Conservation (phyloP, 2,888 invertebrate genomes). For the Xestia ashworthii region DNA sequence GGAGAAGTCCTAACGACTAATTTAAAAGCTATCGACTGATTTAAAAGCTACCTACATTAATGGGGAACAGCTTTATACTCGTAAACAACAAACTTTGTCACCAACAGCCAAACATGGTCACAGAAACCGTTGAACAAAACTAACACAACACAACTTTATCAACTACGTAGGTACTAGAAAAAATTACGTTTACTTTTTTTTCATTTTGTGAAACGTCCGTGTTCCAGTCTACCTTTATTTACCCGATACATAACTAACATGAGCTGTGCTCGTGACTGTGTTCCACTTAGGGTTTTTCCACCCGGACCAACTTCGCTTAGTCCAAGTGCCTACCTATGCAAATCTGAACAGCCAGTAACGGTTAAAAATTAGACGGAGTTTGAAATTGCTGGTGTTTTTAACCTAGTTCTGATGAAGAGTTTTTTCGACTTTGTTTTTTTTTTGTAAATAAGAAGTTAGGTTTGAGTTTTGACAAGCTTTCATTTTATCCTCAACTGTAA, state of each 20-base stretch:
- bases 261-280: conserved; percentile 30
- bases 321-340: conserved; percentile 48
- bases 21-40: too few species aligned
- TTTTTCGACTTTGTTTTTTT: conserved; percentile 17
- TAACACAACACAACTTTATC: conserved; percentile 1
- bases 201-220: conserved; percentile 37
- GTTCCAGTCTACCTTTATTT: conserved; percentile 31
- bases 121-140: conserved; percentile 21
- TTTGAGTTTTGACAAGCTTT: background rate
- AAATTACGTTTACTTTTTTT: conserved; percentile 30
- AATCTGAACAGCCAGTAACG: conserved; percentile 42
- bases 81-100: background rate
- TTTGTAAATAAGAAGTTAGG: background rate
- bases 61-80: background rate
- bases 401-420: conserved; percentile 32
- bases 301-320: conserved; percentile 47
- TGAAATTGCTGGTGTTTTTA: conserved; percentile 41
- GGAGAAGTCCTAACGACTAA: background rate
- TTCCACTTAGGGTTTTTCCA: conserved; percentile 47
- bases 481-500: background rate
- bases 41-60: too few species aligned
- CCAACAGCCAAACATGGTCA: background rate
- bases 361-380: conserved; percentile 46
- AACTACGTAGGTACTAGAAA: conserved; percentile 24
- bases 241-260: conserved; percentile 44